Percentiles rank a stretch among this genome's conserved stretches.
phyloP scores from a whole-genome alignment of 2,888 invertebrate species.

The Ectobius pallidus region DNA sequence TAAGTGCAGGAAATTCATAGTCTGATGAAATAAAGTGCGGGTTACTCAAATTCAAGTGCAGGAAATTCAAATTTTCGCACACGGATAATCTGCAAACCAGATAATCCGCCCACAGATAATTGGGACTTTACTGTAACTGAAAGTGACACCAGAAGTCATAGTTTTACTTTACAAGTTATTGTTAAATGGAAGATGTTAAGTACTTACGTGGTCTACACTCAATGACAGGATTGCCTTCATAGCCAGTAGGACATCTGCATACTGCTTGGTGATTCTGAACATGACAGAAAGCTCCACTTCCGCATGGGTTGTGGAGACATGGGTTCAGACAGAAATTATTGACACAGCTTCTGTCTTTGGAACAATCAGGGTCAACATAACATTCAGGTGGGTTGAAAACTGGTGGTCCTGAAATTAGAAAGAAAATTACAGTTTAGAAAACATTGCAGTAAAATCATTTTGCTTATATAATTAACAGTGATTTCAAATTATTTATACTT shows the following conservation, averaged over 20 bases:
- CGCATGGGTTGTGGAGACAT: conserved; percentile 75
- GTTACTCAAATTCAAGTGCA: no score
- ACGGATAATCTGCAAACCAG: no score
- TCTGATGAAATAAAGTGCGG: no score
- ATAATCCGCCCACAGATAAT: no score
- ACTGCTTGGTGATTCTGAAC: conserved; percentile 75
- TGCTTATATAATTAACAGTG: neutral
- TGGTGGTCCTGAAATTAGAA: conserved; percentile 56
- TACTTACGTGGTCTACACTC: conserved; percentile 82
- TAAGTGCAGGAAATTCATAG: no score
- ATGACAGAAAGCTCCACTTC: conserved; percentile 80
- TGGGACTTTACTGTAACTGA: no score
- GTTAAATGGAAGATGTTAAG: no score
- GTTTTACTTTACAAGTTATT: no score
- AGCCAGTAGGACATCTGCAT: conserved; percentile 82
- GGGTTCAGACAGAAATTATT: conserved; percentile 82
- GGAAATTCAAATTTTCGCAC: no score
- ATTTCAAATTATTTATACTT: no score
- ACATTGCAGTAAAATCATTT: neutral
- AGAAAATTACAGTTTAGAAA: conserved; percentile 11
- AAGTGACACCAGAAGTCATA: no score
- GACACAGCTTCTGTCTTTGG: conserved; percentile 73
- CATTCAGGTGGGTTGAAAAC: conserved; percentile 68
- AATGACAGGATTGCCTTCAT: conserved; percentile 72
- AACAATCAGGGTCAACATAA: conserved; percentile 77